Percentiles rank a stretch among this genome's conserved stretches.
Conservation (phyloP, 2,113 vertebrate genomes). For the Perca schrenkii region DNA sequence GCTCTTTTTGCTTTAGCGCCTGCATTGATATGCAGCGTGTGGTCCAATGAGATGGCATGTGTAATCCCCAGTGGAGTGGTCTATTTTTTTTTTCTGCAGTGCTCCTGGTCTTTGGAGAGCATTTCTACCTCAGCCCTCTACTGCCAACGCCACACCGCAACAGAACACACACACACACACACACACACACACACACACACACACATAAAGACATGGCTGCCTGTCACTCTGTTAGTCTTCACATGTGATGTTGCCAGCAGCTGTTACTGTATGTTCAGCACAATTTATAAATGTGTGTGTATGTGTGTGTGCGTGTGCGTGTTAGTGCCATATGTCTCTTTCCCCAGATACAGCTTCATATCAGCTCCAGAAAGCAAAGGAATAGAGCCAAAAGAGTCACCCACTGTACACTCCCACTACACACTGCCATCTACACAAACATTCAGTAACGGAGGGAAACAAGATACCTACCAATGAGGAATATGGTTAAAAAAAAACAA, state of each 20-base stretch:
- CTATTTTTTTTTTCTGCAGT: constrained; percentile 10
- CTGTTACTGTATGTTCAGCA: constrained; percentile 79
- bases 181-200: constrained; percentile 15
- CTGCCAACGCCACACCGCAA: constrained; percentile 21
- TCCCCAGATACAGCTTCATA: constrained; percentile 87
- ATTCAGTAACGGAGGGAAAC: constrained; percentile 53
- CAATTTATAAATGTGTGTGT: constrained; percentile 65
- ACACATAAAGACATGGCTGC: constrained; percentile 26
- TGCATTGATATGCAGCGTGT: constrained; percentile 33
- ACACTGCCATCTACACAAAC: constrained; percentile 53
- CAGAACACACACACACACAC: constrained; percentile 17
- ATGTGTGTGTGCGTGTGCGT: neutral
- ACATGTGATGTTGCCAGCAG: constrained; percentile 90
- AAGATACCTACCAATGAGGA: constrained; percentile 64
- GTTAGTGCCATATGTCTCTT: constrained; percentile 68
- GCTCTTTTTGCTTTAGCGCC: constrained; percentile 4
- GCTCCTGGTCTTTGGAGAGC: constrained; percentile 32
- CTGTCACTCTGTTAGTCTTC: constrained; percentile 89
- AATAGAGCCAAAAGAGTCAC: constrained; percentile 47
- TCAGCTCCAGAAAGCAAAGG: constrained; percentile 85
- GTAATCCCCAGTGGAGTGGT: constrained; percentile 32
- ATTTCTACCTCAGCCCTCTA: constrained; percentile 38
- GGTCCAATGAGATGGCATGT: constrained; percentile 28
- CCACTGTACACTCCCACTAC: constrained; percentile 43
- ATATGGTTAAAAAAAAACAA: constrained; percentile 42